Conservation (phyloP, 2,797 vertebrate genomes). For the Pogonophryne albipinna region DNA sequence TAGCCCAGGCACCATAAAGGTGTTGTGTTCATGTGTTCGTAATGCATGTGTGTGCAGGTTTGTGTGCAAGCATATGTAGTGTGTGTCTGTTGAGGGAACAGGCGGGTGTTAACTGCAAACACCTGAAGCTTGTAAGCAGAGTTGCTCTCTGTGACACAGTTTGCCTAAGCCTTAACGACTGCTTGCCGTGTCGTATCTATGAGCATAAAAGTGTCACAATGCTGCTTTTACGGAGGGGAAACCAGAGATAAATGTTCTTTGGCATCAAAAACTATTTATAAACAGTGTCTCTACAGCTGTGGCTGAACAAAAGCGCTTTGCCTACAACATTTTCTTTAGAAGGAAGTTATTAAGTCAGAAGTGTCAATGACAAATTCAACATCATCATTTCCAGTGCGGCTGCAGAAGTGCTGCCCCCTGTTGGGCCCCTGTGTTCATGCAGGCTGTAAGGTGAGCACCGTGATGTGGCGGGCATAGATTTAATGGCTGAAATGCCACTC, state of each 20-base stretch:
- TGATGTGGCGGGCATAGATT: slow-evolving; percentile 58
- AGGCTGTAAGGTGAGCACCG: slow-evolving; percentile 62
- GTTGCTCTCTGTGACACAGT: slow-evolving; percentile 47
- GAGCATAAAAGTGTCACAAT: slow-evolving; percentile 52
- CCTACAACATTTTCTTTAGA: background rate
- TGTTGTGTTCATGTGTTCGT: slow-evolving; percentile 66
- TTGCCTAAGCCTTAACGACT: slow-evolving; percentile 44
- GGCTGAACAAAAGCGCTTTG: slow-evolving; percentile 2
- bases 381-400: slow-evolving; percentile 24
- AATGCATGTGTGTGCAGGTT: slow-evolving; percentile 44
- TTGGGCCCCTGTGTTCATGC: slow-evolving; percentile 57
- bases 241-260: background rate
- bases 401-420: slow-evolving; percentile 77
- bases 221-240: slow-evolving; percentile 8
- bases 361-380: slow-evolving; percentile 18
- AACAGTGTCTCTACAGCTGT: background rate
- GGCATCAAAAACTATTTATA: slow-evolving; percentile 1
- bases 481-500: slow-evolving; percentile 67
- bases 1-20: slow-evolving; percentile 63
- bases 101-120: slow-evolving; percentile 80
- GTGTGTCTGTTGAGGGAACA: slow-evolving; percentile 57
- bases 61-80: slow-evolving; percentile 30
- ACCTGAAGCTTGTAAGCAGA: slow-evolving; percentile 76
- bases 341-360: slow-evolving; percentile 8
- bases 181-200: slow-evolving; percentile 30